A percentile compares a stretch with the other conserved stretches of the same genome.
These are phyloP conservation scores for Eustalomyia histrio DNA, from an alignment of 2,888 invertebrate genomes.

Conservation along the genomic window DNA sequence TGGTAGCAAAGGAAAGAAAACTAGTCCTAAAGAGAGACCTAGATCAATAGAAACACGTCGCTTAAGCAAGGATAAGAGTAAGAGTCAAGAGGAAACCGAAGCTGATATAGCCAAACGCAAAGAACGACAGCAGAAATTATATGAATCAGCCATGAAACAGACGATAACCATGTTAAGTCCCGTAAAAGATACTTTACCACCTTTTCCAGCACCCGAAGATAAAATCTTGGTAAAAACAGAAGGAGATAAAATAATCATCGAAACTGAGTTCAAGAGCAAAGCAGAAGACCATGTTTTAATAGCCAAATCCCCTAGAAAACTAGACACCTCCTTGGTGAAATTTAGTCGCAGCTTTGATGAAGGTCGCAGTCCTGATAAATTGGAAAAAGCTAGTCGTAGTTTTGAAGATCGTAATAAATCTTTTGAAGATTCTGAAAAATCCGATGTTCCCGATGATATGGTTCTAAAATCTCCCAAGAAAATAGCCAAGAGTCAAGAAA, in stretches of 20 bases:
- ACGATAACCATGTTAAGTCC: conserved; percentile 87
- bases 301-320: conserved; percentile 86
- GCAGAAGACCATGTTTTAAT: conserved; percentile 88
- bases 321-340: conserved; percentile 83
- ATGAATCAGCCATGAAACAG: conserved; percentile 87
- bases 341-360: conserved; percentile 85
- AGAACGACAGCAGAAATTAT: conserved; percentile 87
- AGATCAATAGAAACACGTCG: conserved; percentile 83
- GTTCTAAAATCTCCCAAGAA: conserved; percentile 83
- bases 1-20: conserved; percentile 79
- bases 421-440: conserved; percentile 83
- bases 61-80: conserved; percentile 82
- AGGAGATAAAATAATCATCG: conserved; percentile 85
- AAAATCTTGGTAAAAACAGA: conserved; percentile 86
- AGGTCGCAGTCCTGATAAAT: conserved; percentile 81
- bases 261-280: conserved; percentile 87
- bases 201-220: conserved; percentile 87
- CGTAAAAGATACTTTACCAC: conserved; percentile 85
- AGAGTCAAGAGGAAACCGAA: conserved; percentile 87
- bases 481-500: conserved; percentile 82
- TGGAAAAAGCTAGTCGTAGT: conserved; percentile 83
- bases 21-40: conserved; percentile 84
- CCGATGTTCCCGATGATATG: conserved; percentile 79
- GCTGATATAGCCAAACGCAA: conserved; percentile 85
- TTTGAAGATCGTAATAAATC: conserved; percentile 84